Base-by-base conservation (phyloP, 2,797 vertebrate genomes). In the Perodicticus potto region DNA sequence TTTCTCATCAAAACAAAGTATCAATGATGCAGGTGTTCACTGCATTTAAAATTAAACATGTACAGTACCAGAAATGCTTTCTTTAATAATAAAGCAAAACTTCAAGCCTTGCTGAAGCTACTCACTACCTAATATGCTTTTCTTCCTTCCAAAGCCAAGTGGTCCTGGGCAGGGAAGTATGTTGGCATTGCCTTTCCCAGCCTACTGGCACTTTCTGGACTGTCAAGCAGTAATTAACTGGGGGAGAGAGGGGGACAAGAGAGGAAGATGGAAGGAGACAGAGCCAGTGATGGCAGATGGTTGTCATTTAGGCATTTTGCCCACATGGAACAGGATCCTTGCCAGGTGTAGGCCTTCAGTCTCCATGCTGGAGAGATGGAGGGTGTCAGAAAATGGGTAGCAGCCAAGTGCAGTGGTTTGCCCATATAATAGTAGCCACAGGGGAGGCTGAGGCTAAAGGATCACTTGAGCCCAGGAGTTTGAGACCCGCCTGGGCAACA, bases 161-260 rank as follows among this genome's bases (percentile, higher is more conserved):
- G 11, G 34, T 67, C 55, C n/a, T 72, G 49, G 49, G 55, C 22
- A 45, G 67, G 27, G 37, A 59, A 25, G 22, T 76, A 53, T 43
- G 32, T 32, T 86, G 87, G 65, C 34, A 57, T 49, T 82, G 72
- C 76, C 69, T 95, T 95, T 70, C 85, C 85, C 57, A 90, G n/a
- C 77, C 73, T 78, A 29, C 10, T 59, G 76, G 55, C 45, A 87
- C 55, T 85, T 90, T 90, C 67, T 92, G 49, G 76, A 57, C 49
- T 96, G 29, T 86, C 55, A 53, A 59, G 32, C 76, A 94, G 22
- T 90, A 88, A 92, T 93, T 90, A 93, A 87, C 61, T 37, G 63
- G 23, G 37, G 70, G 37, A 32, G 3, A 40, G 40, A 5, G 14
- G 55, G 13, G 22, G 20, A 27, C 19, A 13, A 55, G 49, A 87